phyloP scores from a whole-genome alignment of 2,797 vertebrate genomes.

The Lutjanus campechanus region DNA sequence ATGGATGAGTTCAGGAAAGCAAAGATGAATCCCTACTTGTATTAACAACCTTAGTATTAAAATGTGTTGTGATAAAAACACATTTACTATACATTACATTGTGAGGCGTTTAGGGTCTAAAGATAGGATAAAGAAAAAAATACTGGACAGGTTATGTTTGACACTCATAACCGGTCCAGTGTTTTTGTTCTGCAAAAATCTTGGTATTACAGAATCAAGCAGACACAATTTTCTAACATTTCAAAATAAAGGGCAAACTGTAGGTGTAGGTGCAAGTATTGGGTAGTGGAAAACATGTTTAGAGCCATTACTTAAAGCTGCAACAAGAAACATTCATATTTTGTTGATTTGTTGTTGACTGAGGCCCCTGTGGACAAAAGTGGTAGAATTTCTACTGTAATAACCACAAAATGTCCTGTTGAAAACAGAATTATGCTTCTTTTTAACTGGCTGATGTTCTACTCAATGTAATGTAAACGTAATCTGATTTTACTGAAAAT shows the following conservation, averaged over 20 bases:
- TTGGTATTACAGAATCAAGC: neutral
- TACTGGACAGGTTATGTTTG: neutral
- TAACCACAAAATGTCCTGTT: too few relatives aligned
- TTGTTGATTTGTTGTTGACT: too few relatives aligned
- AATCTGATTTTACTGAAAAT: too few relatives aligned
- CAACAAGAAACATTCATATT: too few relatives aligned
- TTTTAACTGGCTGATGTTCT: too few relatives aligned
- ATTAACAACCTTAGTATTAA: neutral
- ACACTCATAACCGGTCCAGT: too few relatives aligned
- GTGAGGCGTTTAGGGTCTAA: neutral
- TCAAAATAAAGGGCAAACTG: neutral
- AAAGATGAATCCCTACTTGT: neutral
- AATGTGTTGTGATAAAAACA: neutral
- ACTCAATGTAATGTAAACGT: too few relatives aligned
- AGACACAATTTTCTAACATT: neutral
- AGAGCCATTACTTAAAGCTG: too few relatives aligned
- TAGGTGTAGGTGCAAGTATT: neutral
- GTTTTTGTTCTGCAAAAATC: neutral
- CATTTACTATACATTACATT: neutral
- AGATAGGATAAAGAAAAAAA: neutral
- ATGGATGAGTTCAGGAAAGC: constrained; percentile 4
- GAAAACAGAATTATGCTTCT: too few relatives aligned
- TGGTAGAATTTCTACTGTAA: too few relatives aligned
- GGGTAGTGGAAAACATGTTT: too few relatives aligned
- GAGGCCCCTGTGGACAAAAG: too few relatives aligned